Conservation (phyloP, 2,888 invertebrate species). For the Oligia fasciuncula region DNA sequence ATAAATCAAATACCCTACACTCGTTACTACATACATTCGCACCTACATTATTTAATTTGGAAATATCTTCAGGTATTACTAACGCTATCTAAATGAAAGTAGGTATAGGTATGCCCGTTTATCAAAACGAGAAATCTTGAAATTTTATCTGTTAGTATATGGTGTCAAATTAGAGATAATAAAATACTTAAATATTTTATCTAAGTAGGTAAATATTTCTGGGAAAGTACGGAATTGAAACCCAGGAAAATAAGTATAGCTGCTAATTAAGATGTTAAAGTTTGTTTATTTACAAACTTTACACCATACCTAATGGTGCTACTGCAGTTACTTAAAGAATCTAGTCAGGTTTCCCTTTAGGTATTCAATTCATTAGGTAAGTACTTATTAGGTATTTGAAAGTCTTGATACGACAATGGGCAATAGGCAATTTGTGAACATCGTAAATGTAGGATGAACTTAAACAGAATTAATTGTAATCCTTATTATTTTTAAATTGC, state of each 20-base stretch:
- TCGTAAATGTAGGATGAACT: constrained; percentile 17
- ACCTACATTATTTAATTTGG: constrained; percentile 41
- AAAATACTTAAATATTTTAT: constrained; percentile 42
- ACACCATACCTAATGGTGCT: neutral
- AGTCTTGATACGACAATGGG: neutral
- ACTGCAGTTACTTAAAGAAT: constrained; percentile 1
- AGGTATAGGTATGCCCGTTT: constrained; percentile 35
- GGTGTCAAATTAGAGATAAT: constrained; percentile 49
- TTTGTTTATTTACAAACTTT: constrained; percentile 8
- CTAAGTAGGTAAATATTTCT: constrained; percentile 33
- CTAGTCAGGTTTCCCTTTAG: constrained; percentile 1
- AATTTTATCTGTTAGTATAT: constrained; percentile 51
- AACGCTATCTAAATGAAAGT: constrained; percentile 40
- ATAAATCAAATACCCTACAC: constrained; percentile 56
- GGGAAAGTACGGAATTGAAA: constrained; percentile 24
- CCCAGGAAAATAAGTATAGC: constrained; percentile 8
- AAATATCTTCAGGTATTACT: constrained; percentile 31
- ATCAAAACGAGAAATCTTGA: constrained; percentile 53
- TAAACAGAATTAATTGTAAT: constrained; percentile 18
- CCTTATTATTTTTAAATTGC: constrained; percentile 15
- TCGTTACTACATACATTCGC: constrained; percentile 23
- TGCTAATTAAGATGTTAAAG: constrained; percentile 27
- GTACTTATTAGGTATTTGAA: neutral
- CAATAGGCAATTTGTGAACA: constrained; percentile 20
- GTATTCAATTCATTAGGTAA: constrained; percentile 1